Base-by-base conservation (phyloP, 1,140 invertebrate genomes). In the Drosophila melanica region DNA sequence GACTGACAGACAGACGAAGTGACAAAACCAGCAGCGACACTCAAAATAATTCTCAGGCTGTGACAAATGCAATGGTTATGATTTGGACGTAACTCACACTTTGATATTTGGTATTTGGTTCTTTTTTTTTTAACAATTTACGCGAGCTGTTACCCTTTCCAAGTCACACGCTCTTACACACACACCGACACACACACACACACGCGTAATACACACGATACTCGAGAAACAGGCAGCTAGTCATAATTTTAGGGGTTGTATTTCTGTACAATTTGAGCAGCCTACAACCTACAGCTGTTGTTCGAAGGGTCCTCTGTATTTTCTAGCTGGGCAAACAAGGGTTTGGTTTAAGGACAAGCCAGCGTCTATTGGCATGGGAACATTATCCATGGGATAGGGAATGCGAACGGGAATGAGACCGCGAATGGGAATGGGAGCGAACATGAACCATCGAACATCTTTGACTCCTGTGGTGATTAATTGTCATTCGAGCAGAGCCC, bases 401-500 rank as follows among this genome's bases (percentile, higher is more conserved):
- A 11, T 23, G 20, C 33, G 16, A 54, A 45, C 30, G 48, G 14
- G 27, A 60, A 35, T 30, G 37, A 39, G 10, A n/a, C n/a, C n/a
- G n/a, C n/a, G n/a, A 58, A 16, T 10, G 55, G 23, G 37, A 35
- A 14, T 16, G 41, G 65, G 42, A 74, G 50, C 51, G 62, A 66
- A 68, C 35, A 69, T 70, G 39, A 55, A 39, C 53, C 55, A 51
- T 64, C 68, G 79, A 87, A 77, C 80, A 84, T 89, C 85, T 89
- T 89, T 84, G 85, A 90, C 84, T 89, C 84, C 84, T 89, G 84
- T 35, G 84, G 84, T 89, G 84, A 89, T 89, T 89, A 89, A 89
- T 89, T 90, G 85, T 89, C 84, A 87, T 87, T 62, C 50, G 73
- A 75, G 65, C 55, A 47, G 44, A 54, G 39, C 41, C 30, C 42